Evolutionary conservation across 2,888 invertebrate genomes (phyloP).

Genomic region (Lobophora halterata): DNA sequence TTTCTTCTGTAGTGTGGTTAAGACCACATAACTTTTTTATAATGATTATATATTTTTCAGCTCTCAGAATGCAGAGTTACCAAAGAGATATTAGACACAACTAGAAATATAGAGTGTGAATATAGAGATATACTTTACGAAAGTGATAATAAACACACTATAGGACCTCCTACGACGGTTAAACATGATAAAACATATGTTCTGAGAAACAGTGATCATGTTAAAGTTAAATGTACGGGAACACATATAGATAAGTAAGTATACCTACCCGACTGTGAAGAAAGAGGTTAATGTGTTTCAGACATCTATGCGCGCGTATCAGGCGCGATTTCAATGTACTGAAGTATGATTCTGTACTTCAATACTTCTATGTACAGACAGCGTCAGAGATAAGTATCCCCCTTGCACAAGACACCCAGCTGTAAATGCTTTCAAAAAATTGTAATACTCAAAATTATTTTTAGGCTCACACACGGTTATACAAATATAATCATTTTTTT

Average conservation of each 20-base stretch:
- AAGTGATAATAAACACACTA: constrained; percentile 81
- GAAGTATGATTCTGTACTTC: too few species aligned
- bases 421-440: too few species aligned
- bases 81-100: constrained; percentile 44
- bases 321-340: too few species aligned
- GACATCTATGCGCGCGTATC: too few species aligned
- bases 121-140: constrained; percentile 87
- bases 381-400: too few species aligned
- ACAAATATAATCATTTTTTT: too few species aligned
- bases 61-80: constrained; percentile 68
- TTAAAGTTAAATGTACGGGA: constrained; percentile 83
- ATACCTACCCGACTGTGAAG: constrained; percentile 1
- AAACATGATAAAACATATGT: constrained; percentile 80
- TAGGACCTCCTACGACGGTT: constrained; percentile 76
- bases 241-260: constrained; percentile 48
- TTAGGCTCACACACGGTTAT: too few species aligned
- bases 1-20: too few species aligned
- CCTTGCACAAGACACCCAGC: too few species aligned
- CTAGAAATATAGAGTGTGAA: constrained; percentile 62
- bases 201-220: constrained; percentile 85
- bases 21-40: not conserved
- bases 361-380: too few species aligned
- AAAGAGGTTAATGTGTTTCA: not conserved
- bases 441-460: too few species aligned
- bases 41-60: constrained; percentile 52